phyloP scores from a whole-genome alignment of 53 echinoderm and acorn worm species.

The Arbacia lixula region DNA sequence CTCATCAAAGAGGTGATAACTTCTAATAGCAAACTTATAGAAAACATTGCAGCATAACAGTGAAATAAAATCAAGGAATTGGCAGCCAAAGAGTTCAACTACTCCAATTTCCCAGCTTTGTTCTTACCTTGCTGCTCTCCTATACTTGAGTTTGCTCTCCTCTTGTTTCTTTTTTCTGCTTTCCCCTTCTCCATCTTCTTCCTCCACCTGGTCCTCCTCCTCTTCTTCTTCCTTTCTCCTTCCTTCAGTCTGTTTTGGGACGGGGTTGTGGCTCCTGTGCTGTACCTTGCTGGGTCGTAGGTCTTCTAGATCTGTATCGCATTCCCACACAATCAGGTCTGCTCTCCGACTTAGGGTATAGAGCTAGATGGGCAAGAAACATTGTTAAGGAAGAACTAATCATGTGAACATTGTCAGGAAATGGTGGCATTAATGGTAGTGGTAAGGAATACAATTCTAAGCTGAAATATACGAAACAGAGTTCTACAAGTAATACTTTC shows the following conservation, averaged over 20 bases:
- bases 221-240: slow-evolving; percentile 19
- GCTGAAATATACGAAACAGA: too few species aligned
- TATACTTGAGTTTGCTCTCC: slow-evolving; percentile 63
- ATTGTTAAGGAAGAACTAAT: too few species aligned
- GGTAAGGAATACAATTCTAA: too few species aligned
- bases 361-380: too few species aligned
- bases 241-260: not conserved
- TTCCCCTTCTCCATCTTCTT: slow-evolving; percentile 40
- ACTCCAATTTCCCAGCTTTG: too few species aligned
- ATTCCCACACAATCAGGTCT: slow-evolving; percentile 88
- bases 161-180: slow-evolving; percentile 39
- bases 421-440: too few species aligned
- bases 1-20: too few species aligned
- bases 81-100: not conserved
- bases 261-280: not conserved
- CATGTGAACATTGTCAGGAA: too few species aligned
- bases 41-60: not conserved
- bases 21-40: too few species aligned
- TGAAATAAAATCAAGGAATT: not conserved
- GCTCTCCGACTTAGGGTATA: slow-evolving; percentile 83
- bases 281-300: slow-evolving; percentile 3
- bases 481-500: too few species aligned
- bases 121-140: slow-evolving; percentile 38
- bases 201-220: slow-evolving; percentile 39
- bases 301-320: slow-evolving; percentile 81